These are phyloP conservation scores for Acanthaster planci DNA, from an alignment of 35 echinoderm and acorn worm genomes.

Conservation along the genomic window DNA sequence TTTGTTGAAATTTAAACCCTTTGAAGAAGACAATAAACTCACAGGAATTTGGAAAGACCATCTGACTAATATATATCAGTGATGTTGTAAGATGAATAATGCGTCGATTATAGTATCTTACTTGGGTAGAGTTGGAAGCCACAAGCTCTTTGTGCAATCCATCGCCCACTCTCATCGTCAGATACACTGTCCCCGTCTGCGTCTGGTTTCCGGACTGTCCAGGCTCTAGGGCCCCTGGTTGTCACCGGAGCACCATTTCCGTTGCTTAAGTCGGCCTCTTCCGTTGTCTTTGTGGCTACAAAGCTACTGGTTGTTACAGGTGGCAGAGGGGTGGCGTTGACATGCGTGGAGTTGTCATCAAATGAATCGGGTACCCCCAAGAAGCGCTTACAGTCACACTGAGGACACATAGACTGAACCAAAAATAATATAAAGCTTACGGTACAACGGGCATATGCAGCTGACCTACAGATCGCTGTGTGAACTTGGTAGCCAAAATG, in stretches of 20 bases:
- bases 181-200: background rate
- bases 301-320: background rate
- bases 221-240: background rate
- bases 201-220: background rate
- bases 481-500: background rate
- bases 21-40: slow-evolving; percentile 8
- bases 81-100: background rate
- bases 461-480: background rate
- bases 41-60: background rate
- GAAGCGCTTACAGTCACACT: background rate
- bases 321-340: background rate
- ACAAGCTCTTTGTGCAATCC: slow-evolving; percentile 16
- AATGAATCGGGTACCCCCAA: background rate
- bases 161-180: background rate
- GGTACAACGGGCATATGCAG: background rate
- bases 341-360: background rate
- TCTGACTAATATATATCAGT: background rate
- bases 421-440: background rate
- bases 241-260: background rate
- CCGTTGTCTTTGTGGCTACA: background rate
- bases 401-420: background rate
- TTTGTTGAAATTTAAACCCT: background rate
- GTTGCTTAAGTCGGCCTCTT: background rate
- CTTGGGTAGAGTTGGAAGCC: slow-evolving; percentile 21
- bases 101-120: too few relatives aligned